Percentiles rank a stretch among this genome's conserved stretches.
phyloP scores from a whole-genome alignment of 2,797 vertebrate species.

The Phrynocephalus forsythii region DNA sequence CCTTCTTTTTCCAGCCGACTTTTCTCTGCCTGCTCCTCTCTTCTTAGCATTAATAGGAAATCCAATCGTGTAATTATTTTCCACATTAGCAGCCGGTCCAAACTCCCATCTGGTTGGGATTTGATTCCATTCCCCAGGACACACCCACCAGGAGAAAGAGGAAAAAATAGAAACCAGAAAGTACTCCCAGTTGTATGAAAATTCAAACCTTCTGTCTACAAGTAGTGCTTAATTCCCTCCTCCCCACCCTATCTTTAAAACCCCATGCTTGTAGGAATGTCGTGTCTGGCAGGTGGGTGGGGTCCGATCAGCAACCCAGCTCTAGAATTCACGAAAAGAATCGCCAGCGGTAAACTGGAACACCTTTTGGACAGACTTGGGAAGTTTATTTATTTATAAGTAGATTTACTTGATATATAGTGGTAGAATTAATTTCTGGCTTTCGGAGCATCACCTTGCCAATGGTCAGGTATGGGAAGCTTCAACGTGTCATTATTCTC shows the following conservation, averaged over 20 bases:
- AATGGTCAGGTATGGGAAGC: neutral
- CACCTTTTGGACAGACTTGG: neutral
- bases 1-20: neutral
- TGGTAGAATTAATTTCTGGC: neutral
- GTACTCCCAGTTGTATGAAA: slow-evolving; percentile 52
- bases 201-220: slow-evolving; percentile 34
- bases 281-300: neutral
- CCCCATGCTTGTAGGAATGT: neutral
- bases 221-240: neutral
- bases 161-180: slow-evolving; percentile 53
- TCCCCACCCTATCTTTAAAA: neutral
- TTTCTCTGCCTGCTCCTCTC: slow-evolving; percentile 42
- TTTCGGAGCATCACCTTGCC: neutral
- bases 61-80: slow-evolving; percentile 69
- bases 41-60: slow-evolving; percentile 62
- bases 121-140: slow-evolving; percentile 49
- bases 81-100: slow-evolving; percentile 66
- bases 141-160: slow-evolving; percentile 31
- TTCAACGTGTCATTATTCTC: neutral
- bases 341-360: no score
- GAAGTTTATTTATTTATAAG: neutral
- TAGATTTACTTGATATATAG: neutral
- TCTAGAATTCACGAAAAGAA: no score
- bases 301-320: neutral
- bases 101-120: slow-evolving; percentile 66